A percentile compares a stretch with the other conserved stretches of the same genome.
Evolutionary conservation across 2,113 vertebrate species (phyloP).

Genomic region (Nothobranchius furzeri): DNA sequence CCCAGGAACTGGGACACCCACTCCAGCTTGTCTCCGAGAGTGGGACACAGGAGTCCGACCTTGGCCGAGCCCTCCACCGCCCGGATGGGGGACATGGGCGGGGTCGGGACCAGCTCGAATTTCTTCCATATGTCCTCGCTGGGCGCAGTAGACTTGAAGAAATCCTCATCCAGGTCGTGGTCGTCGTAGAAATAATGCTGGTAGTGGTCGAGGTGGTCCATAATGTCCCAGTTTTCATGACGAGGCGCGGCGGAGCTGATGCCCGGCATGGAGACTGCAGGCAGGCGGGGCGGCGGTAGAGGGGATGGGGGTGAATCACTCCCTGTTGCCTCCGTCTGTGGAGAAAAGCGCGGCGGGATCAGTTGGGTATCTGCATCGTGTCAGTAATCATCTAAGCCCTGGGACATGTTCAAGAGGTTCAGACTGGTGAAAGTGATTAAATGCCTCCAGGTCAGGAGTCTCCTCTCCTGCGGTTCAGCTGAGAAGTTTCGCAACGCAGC

Average conservation of each 20-base stretch:
- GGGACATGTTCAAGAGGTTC: too few species aligned
- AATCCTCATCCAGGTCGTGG: conserved; percentile 88
- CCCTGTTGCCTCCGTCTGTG: conserved; percentile 64
- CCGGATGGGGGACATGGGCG: conserved; percentile 86
- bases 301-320: conserved; percentile 40
- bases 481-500: conserved; percentile 72
- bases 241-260: conserved; percentile 66
- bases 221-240: conserved; percentile 85
- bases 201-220: conserved; percentile 89
- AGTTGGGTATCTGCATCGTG: too few species aligned
- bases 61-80: conserved; percentile 70
- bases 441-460: neutral
- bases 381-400: too few species aligned
- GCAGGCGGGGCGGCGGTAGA: neutral
- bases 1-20: conserved; percentile 83
- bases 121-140: conserved; percentile 99
- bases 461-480: conserved; percentile 1
- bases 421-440: too few species aligned
- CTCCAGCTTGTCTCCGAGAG: conserved; percentile 81
- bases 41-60: conserved; percentile 58
- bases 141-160: conserved; percentile 91
- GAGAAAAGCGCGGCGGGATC: neutral
- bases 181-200: conserved; percentile 95
- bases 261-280: conserved; percentile 71
- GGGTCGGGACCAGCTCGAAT: conserved; percentile 94